Base-by-base conservation (phyloP, 2,113 vertebrate genomes). In the Motacilla tschutschensis region DNA sequence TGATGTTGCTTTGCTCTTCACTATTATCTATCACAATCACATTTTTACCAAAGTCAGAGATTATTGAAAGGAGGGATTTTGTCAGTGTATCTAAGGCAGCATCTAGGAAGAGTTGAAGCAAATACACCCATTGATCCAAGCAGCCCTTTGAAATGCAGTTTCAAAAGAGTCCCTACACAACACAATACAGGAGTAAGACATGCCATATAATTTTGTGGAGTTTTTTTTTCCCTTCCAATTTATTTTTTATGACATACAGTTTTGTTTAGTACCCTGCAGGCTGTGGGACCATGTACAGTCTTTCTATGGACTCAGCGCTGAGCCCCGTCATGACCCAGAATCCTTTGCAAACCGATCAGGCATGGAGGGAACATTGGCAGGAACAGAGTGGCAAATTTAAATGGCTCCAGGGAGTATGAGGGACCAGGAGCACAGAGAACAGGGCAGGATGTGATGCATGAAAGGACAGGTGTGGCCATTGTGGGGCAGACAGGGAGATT, bases 291-390 rank as follows among this genome's bases (percentile, higher is more conserved):
- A 3, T 6, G 10, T 55, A 19, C 21, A 48, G 12, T 22, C 17
- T 64, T 36, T 36, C 13, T 15, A 44, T 2, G 28, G n/a, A 57
- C 36, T n/a, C 14, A 31, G 31, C 0, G 0, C 8, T 0, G 0
- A 63, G 26, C 26, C 36, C 26, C 3, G 2, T 8, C 21, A 55
- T 25, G 9, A 36, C 5, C 14, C 8, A 4, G 21, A 47, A 36
- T 12, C 20, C 5, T 29, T 25, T 55, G 21, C 6, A 31, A 48
- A 55, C 8, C 18, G 13, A 7, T 18, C 25, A 16, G 35, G 8
- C 26, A 24, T 28, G 57, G 35, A 43, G 17, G 8, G 31, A 21
- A 4, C 10, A 10, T 55, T 43, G 14, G 41, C 17, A 13, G 31
- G 17, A 63, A 5, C 21, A 55, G 35, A 12, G 12, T 36, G 36